Conservation (phyloP, 2,113 vertebrate species). For the Cryptoleucopteryx plumbea region DNA sequence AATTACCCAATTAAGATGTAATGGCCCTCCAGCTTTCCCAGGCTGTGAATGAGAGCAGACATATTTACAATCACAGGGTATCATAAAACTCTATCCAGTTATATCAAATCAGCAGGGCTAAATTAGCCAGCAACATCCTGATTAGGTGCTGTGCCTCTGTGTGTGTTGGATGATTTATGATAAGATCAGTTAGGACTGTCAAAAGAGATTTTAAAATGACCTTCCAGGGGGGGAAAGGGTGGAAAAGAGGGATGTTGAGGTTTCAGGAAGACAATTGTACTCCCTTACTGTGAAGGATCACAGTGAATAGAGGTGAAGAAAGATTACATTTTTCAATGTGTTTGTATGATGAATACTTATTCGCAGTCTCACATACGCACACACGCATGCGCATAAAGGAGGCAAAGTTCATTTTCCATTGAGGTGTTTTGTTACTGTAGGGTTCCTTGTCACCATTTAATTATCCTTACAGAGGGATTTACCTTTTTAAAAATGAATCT, state of each 20-base stretch:
- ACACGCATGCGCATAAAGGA: background rate
- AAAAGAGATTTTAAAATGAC: conserved; percentile 11
- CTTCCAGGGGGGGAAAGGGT: background rate
- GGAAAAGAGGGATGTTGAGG: background rate
- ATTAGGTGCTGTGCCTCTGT: background rate
- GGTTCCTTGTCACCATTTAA: conserved; percentile 17
- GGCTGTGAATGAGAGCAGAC: conserved; percentile 56
- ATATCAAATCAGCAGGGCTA: conserved; percentile 39
- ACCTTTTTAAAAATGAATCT: background rate
- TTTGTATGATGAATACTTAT: background rate
- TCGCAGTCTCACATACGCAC: background rate
- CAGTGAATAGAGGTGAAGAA: conserved; percentile 7
- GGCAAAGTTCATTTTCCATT: conserved; percentile 22
- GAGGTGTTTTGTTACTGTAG: background rate
- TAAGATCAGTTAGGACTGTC: background rate
- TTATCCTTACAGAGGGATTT: conserved; percentile 23
- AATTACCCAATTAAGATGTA: conserved; percentile 67
- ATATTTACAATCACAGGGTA: conserved; percentile 51
- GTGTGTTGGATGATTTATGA: background rate
- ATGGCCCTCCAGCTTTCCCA: conserved; percentile 39
- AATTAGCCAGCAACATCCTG: conserved; percentile 50
- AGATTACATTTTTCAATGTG: background rate
- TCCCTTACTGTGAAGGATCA: background rate
- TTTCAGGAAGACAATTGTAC: background rate
- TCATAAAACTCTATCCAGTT: conserved; percentile 61